Evolutionary conservation across 1,140 invertebrate species (phyloP), one percentile per base, ranked within the genome.

Genomic region (Hylaeus volcanicus): DNA sequence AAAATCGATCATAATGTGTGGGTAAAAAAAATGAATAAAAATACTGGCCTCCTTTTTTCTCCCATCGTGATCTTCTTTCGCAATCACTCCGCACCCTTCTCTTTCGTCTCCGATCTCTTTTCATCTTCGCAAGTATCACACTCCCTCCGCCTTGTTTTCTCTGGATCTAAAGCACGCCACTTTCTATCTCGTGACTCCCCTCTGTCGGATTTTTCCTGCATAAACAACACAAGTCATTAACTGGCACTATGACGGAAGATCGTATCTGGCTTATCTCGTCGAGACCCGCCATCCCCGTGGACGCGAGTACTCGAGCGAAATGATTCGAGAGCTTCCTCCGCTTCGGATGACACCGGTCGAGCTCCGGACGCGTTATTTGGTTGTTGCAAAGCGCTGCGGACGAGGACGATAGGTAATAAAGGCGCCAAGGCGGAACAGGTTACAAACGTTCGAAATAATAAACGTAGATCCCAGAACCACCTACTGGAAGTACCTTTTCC

Each of bases 211-310:
- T 90, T 90, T 89, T 90, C 84, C 70, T 88, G 88, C 89, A 90
- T 90, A 90, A 91, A 88, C 88, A 90, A 83, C 85, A 83, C 85
- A 83, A 82, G 88, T 91, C 89, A 89, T 90, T 88, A 91, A 87
- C 86, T 68, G 72, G 65, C 64, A 81, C 86, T 89, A 84, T 87
- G 65, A 73, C 69, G 60, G 78, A 73, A 89, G 89, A 89, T 89
- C 79, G 55, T 89, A 91, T 90, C 88, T 87, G 64, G 55, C 83
- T 90, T 90, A 89, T 90, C 87, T 88, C 48, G 37, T 74, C 41
- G 71, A 77, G 88, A 68, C 71, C 85, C 68, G 48, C 63, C 51
- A 69, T 75, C 69, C 85, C 78, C 60, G 9, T 39, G 61, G 55
- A 58, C n/a, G 39, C 43, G 65, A 55, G 11, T 51, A 51, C 63